Percentiles rank a stretch among this genome's conserved stretches.
These are phyloP conservation scores for Melipona beecheii DNA, from an alignment of 2,888 invertebrate genomes.

Conservation along the genomic window DNA sequence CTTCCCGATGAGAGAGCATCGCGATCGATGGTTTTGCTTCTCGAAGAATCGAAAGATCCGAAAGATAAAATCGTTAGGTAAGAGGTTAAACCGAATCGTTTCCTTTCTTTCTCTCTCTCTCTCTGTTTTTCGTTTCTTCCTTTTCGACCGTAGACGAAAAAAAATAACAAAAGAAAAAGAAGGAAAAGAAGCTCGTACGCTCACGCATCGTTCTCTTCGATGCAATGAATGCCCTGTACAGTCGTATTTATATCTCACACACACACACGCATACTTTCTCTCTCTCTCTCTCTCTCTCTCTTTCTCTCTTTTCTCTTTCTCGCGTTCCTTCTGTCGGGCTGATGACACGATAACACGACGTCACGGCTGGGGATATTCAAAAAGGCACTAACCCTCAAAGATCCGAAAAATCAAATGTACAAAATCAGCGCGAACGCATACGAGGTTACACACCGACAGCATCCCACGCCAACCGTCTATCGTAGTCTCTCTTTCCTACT, in stretches of 20 bases:
- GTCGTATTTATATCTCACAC: constrained; percentile 58
- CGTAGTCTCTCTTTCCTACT: neutral
- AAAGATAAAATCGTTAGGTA: no score
- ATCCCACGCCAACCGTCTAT: no score
- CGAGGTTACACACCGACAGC: constrained; percentile 36
- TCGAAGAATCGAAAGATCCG: no score
- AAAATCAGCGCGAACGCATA: constrained; percentile 66
- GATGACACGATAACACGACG: constrained; percentile 51
- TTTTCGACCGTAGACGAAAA: constrained; percentile 18
- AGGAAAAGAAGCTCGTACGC: constrained; percentile 50
- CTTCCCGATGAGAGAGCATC: no score
- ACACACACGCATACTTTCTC: no score
- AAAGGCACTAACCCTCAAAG: constrained; percentile 77
- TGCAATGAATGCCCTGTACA: constrained; percentile 70
- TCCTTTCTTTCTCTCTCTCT: neutral
- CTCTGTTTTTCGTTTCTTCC: neutral
- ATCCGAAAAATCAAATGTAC: constrained; percentile 71
- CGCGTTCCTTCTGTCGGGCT: constrained; percentile 50
- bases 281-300: no score
- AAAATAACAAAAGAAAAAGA: constrained; percentile 27
- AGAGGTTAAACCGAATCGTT: constrained; percentile 10
- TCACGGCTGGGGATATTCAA: constrained; percentile 68
- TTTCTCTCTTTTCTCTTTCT: neutral
- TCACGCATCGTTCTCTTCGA: constrained; percentile 45
- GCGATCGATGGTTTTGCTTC: no score